phyloP scores from a whole-genome alignment of 2,888 invertebrate species.

The Thymelicus sylvestris region DNA sequence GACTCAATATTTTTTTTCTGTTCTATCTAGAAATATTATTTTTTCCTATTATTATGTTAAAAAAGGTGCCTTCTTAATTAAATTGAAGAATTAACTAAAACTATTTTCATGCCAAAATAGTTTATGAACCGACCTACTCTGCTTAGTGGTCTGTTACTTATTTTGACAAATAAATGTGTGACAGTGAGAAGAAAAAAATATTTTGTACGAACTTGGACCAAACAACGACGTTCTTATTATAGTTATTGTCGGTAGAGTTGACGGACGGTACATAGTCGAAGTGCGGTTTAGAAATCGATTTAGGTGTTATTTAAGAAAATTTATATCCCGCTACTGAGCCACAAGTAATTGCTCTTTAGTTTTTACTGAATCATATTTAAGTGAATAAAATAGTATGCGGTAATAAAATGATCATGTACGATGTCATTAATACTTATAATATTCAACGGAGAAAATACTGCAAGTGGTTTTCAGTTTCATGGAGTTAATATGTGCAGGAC shows the following conservation, averaged over 20 bases:
- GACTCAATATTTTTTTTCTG: too few species aligned
- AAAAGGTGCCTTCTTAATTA: too few species aligned
- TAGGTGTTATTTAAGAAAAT: conserved; percentile 64
- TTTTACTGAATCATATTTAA: conserved; percentile 10
- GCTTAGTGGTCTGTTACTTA: too few species aligned
- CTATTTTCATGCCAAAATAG: too few species aligned
- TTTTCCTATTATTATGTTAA: too few species aligned
- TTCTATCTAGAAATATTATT: too few species aligned
- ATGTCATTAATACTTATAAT: neutral
- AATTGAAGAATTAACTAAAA: too few species aligned
- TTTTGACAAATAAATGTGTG: too few species aligned
- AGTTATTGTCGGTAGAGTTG: conserved; percentile 59
- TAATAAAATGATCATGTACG: neutral
- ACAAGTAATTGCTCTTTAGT: conserved; percentile 52
- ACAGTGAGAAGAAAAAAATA: neutral
- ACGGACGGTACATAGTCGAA: conserved; percentile 57
- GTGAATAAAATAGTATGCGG: neutral
- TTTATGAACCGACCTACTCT: too few species aligned
- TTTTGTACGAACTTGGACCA: conserved; percentile 45
- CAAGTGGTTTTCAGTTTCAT: too few species aligned
- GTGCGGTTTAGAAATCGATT: conserved; percentile 76
- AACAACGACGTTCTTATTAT: conserved; percentile 57
- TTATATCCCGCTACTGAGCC: conserved; percentile 63
- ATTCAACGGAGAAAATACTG: conserved; percentile 30
- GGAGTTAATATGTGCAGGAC: too few species aligned